phyloP scores from a whole-genome alignment of 1,140 invertebrate species.

The Microplitis mediator region DNA sequence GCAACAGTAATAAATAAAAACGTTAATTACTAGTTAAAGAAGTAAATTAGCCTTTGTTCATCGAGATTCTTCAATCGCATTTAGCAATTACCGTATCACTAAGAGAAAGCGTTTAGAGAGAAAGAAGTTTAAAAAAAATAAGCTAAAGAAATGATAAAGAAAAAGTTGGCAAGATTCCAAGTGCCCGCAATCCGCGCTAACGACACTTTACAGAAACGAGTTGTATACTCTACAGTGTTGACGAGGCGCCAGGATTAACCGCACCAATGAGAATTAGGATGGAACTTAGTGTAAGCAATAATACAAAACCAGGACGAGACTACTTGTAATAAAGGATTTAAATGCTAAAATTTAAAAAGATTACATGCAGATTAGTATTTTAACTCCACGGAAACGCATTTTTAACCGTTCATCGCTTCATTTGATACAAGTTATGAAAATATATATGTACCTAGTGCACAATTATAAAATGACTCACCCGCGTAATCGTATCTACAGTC shows the following conservation, averaged over 20 bases:
- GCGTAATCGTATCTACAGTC: too few relatives aligned
- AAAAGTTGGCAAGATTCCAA: conserved; percentile 18
- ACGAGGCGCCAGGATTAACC: conserved; percentile 15
- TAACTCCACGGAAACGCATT: too few relatives aligned
- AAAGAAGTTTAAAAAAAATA: neutral
- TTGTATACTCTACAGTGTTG: neutral
- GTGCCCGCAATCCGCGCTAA: conserved; percentile 22
- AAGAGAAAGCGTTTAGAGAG: conserved; percentile 18
- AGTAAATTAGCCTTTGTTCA: neutral
- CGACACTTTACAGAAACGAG: conserved; percentile 16
- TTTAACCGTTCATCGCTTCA: too few relatives aligned
- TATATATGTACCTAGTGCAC: too few relatives aligned
- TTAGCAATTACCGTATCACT: conserved; percentile 18
- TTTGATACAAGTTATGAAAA: too few relatives aligned
- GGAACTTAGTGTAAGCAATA: neutral
- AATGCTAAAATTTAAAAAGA: neutral
- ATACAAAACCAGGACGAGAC: neutral
- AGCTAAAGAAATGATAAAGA: neutral
- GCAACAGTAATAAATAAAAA: neutral
- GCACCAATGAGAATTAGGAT: conserved; percentile 6
- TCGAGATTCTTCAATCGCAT: conserved; percentile 12
- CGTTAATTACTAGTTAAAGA: neutral
- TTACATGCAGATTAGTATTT: too few relatives aligned
- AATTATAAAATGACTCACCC: too few relatives aligned
- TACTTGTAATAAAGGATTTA: neutral